A percentile compares a stretch with the other conserved stretches of the same genome.
phyloP scores from a whole-genome alignment of 2,797 vertebrate species.

The Tadarida brasiliensis region DNA sequence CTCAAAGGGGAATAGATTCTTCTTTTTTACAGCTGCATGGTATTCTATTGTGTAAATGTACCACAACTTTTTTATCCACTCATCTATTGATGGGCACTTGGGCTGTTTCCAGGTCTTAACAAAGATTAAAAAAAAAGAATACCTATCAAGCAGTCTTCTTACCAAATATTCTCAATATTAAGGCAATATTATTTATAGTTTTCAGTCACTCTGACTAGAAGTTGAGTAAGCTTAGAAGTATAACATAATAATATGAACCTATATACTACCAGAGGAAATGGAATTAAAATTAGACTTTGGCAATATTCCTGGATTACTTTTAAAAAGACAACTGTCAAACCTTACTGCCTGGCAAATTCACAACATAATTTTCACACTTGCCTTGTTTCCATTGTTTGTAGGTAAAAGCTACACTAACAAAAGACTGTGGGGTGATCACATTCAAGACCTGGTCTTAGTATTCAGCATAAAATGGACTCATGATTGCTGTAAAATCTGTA shows the following conservation, averaged over 20 bases:
- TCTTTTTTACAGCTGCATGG: too few relatives aligned
- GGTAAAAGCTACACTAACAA: conserved; percentile 60
- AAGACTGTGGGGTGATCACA: neutral
- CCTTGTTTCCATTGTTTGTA: conserved; percentile 22
- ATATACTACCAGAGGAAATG: conserved; percentile 45
- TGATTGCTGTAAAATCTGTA: conserved; percentile 13
- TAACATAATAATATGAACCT: neutral
- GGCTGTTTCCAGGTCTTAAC: too few relatives aligned
- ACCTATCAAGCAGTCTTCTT: conserved; percentile 34
- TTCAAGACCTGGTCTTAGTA: conserved; percentile 4
- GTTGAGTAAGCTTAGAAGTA: conserved; percentile 33
- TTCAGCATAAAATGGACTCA: conserved; percentile 20
- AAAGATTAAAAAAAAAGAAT: too few relatives aligned
- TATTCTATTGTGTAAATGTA: too few relatives aligned
- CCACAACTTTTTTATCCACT: too few relatives aligned
- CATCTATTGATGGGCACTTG: too few relatives aligned
- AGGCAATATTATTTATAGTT: conserved; percentile 43
- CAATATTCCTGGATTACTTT: conserved; percentile 48
- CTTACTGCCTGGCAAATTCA: conserved; percentile 51
- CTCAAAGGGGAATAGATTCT: too few relatives aligned
- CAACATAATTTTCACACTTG: conserved; percentile 46
- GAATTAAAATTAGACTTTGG: conserved; percentile 54
- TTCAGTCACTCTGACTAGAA: conserved; percentile 44
- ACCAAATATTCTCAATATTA: conserved; percentile 56
- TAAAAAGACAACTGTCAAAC: conserved; percentile 53